Evolutionary conservation across 1,140 invertebrate species (phyloP), one percentile per base, ranked within the genome.

Genomic region (Tetramorium parvispinum): DNA sequence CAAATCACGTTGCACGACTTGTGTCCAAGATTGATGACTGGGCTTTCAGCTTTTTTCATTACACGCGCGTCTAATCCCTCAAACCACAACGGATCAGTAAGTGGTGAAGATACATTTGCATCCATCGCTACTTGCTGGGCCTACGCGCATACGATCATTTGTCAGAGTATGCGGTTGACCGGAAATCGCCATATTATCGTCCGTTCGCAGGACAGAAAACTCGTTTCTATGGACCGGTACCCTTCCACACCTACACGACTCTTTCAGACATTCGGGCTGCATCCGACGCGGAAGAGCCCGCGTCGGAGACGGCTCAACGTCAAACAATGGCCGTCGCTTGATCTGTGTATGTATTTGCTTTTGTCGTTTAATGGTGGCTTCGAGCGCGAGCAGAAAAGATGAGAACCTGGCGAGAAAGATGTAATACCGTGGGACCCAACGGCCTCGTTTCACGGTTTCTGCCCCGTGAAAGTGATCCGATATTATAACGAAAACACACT

Each of bases 391-490:
- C 37, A 57, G 75, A 57, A 78, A 37, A 66, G 59, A 68, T 66
- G 49, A 73, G 49, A 83, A 21, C 7, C 43, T 6, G n/a, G 37
- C 32, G 57, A 27, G 55, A 73, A 51, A 51, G 70, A 89, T 85
- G 88, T 93, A 93, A 93, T 86, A 93, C 90, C 94, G 94, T 94
- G 93, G 91, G 94, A 94, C 91, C 77, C 92, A 89, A 88, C 88
- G 87, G 88, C 75, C 86, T 83, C 70, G 89, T 93, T 93, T 93
- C 92, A 92, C 88, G 87, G 86, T 93, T 93, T 93, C 91, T 92
- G 91, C 91, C 82, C 87, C 92, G 93, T 94, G 93, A 94, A 94
- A 94, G 94, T 94, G 93, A 94, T 94, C 88, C 91, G 86, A 87
- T 91, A 83, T 87, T 89, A 89, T 88, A 78, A 82, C 73, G 87